Evolutionary conservation across 2,113 vertebrate species (phyloP).

Genomic region (Macrotus californicus): DNA sequence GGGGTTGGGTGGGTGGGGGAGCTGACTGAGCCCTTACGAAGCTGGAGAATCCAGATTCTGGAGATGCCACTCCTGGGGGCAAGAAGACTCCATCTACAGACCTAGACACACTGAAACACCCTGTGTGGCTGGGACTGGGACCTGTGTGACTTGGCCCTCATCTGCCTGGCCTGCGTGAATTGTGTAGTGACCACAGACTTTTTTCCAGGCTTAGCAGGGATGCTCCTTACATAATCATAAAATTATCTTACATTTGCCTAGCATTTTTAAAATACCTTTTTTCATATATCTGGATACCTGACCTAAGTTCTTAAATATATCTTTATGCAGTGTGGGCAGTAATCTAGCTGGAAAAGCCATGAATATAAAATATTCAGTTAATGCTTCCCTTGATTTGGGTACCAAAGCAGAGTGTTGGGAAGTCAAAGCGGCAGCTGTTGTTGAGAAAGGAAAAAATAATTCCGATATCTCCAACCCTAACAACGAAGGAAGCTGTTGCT

Average conservation of each 20-base stretch:
- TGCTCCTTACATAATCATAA: background rate
- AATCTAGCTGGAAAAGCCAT: background rate
- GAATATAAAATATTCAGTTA: background rate
- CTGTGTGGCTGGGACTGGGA: fast-evolving
- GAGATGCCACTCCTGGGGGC: background rate
- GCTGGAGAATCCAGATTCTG: background rate
- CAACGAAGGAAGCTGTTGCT: background rate
- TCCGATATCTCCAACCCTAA: background rate
- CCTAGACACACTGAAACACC: background rate
- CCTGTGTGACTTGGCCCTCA: background rate
- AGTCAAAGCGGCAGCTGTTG: background rate
- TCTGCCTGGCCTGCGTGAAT: background rate
- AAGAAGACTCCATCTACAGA: background rate
- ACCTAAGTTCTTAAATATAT: background rate
- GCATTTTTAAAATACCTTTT: background rate
- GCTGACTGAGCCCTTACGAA: background rate
- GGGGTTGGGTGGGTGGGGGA: background rate
- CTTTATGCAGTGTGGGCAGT: background rate
- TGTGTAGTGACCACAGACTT: background rate
- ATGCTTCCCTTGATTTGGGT: background rate
- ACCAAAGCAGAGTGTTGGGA: background rate
- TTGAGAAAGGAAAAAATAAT: background rate
- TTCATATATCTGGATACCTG: background rate
- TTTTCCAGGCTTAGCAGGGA: background rate
- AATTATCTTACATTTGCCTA: background rate